Base-by-base conservation (phyloP, 1,140 invertebrate genomes). In the Rhizoglyphus robini region DNA sequence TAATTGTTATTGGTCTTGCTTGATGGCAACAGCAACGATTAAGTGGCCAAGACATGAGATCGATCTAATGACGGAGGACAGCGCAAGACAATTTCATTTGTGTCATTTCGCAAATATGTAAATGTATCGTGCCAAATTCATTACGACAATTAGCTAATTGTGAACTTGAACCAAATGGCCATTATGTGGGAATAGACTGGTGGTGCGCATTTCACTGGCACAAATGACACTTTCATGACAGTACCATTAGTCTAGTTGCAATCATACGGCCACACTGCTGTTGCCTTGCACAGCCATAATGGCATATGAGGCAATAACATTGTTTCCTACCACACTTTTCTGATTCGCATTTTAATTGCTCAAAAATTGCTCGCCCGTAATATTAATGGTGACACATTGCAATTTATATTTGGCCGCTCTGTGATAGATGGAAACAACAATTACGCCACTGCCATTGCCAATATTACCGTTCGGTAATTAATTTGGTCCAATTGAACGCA, bases 101-200 rank as follows among this genome's bases (percentile, higher is more conserved):
- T 46, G 15, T 54, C 51, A 54, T 54, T 54, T 54, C 51, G 31
- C 51, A 54, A 54, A 46, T 46, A 46, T 46, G 51, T 20, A 54
- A 54, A 54, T 54, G 51, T 54, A 54, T 54, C 51, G 51, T 54
- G 51, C 51, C 51, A 54, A 54, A 54, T 54, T 54, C 51, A 54
- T 54, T 54, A 54, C 51, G 8, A 54, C 51, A 54, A 54, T 54
- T 54, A 54, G 31, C 20, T 54, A 54, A 54, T 54, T 5, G 8
- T 54, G 51, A 5, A 54, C 51, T 46, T 46, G 41, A 54, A 5
- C 8, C 51, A 54, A 54, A 54, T 54, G 51, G 51, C 51, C 51
- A 54, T 54, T 54, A 54, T 8, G 31, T 54, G 20, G 23, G 20
- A 54, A 20, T 46, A 46, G 15, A 46, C 15, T 23, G 41, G 41